Conservation (phyloP, 2,888 invertebrate species). For the Drosophila phalerata region DNA sequence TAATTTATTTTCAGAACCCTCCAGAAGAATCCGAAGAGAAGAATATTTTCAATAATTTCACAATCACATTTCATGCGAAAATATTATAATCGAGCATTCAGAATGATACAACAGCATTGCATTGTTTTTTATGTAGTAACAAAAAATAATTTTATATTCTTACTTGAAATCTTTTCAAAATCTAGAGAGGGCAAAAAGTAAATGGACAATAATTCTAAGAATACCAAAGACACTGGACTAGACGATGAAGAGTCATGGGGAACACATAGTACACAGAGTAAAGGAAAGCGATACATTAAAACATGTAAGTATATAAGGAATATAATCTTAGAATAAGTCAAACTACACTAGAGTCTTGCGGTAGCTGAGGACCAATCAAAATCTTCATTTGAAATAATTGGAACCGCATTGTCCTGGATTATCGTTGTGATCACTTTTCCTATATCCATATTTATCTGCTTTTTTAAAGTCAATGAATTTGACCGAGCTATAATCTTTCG, state of each 20-base stretch:
- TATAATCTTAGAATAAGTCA: accelerated
- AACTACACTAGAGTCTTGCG: not conserved
- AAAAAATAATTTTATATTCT: not conserved
- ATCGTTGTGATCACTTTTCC: constrained; percentile 73
- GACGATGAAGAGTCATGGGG: not conserved
- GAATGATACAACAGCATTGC: not conserved
- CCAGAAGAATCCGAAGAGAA: not conserved
- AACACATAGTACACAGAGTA: not conserved
- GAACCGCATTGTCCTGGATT: constrained; percentile 25
- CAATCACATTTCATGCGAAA: not conserved
- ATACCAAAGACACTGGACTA: not conserved
- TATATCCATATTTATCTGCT: constrained; percentile 67
- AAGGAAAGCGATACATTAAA: constrained; percentile 43
- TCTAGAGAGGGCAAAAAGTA: not conserved
- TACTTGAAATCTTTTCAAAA: not conserved
- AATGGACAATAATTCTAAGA: not conserved
- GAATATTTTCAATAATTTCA: not conserved
- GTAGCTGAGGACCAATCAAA: constrained; percentile 43
- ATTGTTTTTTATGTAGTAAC: not conserved
- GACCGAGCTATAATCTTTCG: constrained; percentile 88
- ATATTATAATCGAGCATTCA: too few species aligned
- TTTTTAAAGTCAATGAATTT: constrained; percentile 86
- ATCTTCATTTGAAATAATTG: constrained; percentile 38
- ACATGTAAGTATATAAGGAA: constrained; percentile 39
- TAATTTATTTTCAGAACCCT: not conserved